Percentiles rank a stretch among this genome's conserved stretches.
Evolutionary conservation across 2,797 vertebrate species (phyloP).

Genomic region (Gobio occitaniae): DNA sequence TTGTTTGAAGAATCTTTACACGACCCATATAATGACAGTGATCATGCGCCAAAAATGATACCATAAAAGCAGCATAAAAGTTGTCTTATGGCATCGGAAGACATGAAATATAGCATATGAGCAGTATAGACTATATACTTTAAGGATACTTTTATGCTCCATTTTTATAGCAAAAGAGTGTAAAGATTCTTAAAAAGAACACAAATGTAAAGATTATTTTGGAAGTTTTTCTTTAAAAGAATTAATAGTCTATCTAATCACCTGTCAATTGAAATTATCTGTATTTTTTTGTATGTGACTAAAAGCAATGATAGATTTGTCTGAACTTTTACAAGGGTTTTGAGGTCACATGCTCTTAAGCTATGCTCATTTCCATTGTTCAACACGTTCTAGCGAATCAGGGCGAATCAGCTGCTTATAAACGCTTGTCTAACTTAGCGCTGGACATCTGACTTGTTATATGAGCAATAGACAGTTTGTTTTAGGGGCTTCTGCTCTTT

Average conservation of each 20-base stretch:
- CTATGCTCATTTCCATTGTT: slow-evolving; percentile 55
- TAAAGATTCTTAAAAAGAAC: no score
- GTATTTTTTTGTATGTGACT: slow-evolving; percentile 61
- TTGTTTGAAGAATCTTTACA: not conserved
- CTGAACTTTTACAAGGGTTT: slow-evolving; percentile 48
- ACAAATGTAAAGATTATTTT: not conserved
- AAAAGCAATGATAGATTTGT: not conserved
- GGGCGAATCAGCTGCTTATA: slow-evolving; percentile 59
- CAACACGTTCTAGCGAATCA: slow-evolving; percentile 40
- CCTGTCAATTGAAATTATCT: slow-evolving; percentile 4
- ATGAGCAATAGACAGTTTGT: slow-evolving; percentile 57
- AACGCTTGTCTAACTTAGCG: slow-evolving; percentile 52
- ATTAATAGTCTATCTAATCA: not conserved
- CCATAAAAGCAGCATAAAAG: not conserved
- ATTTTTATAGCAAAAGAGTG: not conserved
- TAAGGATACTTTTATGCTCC: not conserved
- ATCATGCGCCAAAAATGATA: not conserved
- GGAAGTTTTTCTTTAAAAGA: not conserved
- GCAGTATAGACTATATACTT: not conserved
- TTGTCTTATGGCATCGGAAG: not conserved
- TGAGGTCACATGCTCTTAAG: slow-evolving; percentile 28
- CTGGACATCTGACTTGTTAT: slow-evolving; percentile 41
- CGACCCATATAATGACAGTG: not conserved
- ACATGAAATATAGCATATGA: not conserved
- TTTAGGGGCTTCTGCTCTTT: slow-evolving; percentile 24